Evolutionary conservation across 2,797 vertebrate species (phyloP).

Genomic region (Pseudotriccus pelzelni): DNA sequence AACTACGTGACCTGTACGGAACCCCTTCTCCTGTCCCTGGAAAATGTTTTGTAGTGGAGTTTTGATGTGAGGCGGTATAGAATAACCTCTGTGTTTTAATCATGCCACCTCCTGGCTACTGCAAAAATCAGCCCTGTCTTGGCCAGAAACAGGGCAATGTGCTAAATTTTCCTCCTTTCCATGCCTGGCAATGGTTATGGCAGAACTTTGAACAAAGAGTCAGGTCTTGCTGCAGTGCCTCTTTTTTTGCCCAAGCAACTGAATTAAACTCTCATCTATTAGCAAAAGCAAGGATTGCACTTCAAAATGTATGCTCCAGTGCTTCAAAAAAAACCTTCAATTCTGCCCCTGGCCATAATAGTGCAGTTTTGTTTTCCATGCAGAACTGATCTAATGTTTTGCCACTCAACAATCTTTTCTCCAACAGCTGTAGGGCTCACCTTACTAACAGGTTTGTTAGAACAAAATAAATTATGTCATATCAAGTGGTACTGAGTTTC

Average conservation of each 20-base stretch:
- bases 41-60: background rate
- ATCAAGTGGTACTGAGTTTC: background rate
- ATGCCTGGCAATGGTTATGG: background rate
- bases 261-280: background rate
- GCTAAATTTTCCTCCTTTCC: background rate
- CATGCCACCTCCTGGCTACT: background rate
- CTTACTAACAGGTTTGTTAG: slow-evolving; percentile 9
- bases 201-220: background rate
- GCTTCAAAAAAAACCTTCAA: background rate
- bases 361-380: background rate
- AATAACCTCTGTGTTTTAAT: background rate
- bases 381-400: background rate
- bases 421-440: background rate
- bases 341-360: background rate
- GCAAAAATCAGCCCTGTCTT: background rate
- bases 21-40: background rate
- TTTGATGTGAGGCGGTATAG: background rate
- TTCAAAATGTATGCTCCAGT: background rate
- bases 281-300: background rate
- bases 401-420: background rate
- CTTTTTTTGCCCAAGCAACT: background rate
- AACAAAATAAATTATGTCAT: background rate
- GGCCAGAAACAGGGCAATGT: background rate
- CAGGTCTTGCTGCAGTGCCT: background rate
- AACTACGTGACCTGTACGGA: background rate